Base-by-base conservation (phyloP, 1,140 invertebrate species). In the Anastrepha ludens region DNA sequence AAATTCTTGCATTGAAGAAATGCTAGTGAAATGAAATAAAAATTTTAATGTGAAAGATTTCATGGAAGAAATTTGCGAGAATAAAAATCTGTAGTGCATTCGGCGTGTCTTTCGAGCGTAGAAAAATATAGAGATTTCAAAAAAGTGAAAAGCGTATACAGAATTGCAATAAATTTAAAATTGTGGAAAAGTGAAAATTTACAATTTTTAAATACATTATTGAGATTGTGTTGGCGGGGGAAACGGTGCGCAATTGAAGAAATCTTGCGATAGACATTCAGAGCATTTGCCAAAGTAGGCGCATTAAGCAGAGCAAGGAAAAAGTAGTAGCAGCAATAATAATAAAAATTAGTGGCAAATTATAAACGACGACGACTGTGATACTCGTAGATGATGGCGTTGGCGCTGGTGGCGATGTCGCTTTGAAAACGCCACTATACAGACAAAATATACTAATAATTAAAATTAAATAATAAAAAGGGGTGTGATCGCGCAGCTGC, bases 401-500 rank as follows among this genome's bases (percentile, higher is more conserved):
- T 81, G 70, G 70, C 70, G 41, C 70, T 74, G 17, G 17, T 47
- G 17, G 74, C n/a, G 74, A 50, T 81, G 74, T 81, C 74, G 44
- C 47, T 81, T 81, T 81, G 47, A 81, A 62, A 29, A 74, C 41
- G 67, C 67, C 67, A 74, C 67, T 74, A 47, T 44, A 74, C 67
- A 47, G 13, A 74, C 5, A 74, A 17, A 74, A 74, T n/a, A 74
- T 74, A 74, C 3, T 29, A 81, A 29, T 81, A 55, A 81, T 55
- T 81, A 81, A 81, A 81, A 81, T 81, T 81, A 81, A 55, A 81
- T 78, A 81, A 29, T 55, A 81, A 81, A 81, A 81, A 81, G 74
- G 74, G 74, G 74, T 55, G 74, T 81, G 74, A 55, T 55, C 50
- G 2, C 44, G 2, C 74, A 81, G 74, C 41, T 81, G 74, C 9